Conservation (phyloP, 1,140 invertebrate species). For the Myzus persicae region DNA sequence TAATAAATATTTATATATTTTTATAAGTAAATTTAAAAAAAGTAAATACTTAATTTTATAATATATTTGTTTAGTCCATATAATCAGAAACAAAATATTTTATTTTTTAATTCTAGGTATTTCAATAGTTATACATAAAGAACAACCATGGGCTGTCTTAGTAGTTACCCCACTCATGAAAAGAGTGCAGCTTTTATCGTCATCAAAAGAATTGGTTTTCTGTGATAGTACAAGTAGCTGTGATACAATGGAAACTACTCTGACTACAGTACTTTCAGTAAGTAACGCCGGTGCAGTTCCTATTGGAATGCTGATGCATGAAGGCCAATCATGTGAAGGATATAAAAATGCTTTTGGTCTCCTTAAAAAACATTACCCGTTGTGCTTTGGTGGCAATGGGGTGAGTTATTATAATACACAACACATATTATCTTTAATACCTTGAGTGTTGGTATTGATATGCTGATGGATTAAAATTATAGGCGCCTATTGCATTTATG, state of each 20-base stretch:
- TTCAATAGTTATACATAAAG: no score
- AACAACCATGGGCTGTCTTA: no score
- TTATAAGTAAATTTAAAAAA: no score
- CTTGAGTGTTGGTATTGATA: no score
- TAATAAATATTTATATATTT: no score
- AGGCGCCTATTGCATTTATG: not conserved
- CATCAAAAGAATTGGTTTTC: not conserved
- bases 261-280: not conserved
- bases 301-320: not conserved
- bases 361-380: not conserved
- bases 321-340: not conserved
- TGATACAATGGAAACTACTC: not conserved
- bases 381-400: not conserved
- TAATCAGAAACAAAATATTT: no score
- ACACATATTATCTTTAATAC: no score
- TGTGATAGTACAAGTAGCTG: not conserved
- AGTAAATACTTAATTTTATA: no score
- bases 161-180: no score
- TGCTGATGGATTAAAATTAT: not conserved
- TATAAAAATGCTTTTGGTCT: constrained; percentile 17
- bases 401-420: not conserved
- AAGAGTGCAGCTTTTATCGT: not conserved
- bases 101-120: no score
- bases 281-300: not conserved
- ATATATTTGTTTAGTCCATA: no score